Conservation (phyloP, 1,140 invertebrate genomes). For the Heliconius melpomene region DNA sequence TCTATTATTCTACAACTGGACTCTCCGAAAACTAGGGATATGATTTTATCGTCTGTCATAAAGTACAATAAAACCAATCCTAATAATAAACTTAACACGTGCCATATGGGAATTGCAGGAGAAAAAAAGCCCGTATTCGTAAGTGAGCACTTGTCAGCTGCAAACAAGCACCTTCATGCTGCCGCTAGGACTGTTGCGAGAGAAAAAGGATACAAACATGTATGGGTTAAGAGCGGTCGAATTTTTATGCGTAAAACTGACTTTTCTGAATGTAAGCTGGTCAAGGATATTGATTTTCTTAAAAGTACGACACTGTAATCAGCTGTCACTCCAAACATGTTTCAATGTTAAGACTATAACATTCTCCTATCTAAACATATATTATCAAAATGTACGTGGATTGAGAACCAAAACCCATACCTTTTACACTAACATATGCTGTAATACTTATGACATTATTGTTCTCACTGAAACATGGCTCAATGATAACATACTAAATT, state of each 20-base stretch:
- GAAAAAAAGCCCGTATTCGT: background rate
- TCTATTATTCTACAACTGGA: conserved; percentile 17
- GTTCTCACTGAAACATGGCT: conserved; percentile 23
- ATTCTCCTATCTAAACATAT: too few relatives aligned
- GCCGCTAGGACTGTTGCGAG: background rate
- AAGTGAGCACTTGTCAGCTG: background rate
- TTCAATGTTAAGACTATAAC: too few relatives aligned
- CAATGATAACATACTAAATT: conserved; percentile 13
- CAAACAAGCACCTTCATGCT: background rate
- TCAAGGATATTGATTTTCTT: too few relatives aligned
- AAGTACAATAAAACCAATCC: background rate
- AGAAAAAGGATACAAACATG: background rate
- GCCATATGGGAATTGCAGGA: too few relatives aligned
- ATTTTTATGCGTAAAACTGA: too few relatives aligned
- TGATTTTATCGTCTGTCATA: background rate
- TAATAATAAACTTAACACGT: too few relatives aligned
- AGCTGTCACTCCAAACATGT: too few relatives aligned
- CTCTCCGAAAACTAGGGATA: conserved; percentile 16
- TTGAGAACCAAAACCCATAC: conserved; percentile 19
- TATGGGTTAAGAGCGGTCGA: too few relatives aligned
- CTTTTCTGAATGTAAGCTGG: too few relatives aligned
- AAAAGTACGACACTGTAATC: too few relatives aligned
- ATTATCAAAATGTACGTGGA: too few relatives aligned
- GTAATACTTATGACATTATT: conserved; percentile 23
- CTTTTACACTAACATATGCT: conserved; percentile 20